Conservation (phyloP, 2,888 invertebrate genomes). For the Ferrisia virgata region DNA sequence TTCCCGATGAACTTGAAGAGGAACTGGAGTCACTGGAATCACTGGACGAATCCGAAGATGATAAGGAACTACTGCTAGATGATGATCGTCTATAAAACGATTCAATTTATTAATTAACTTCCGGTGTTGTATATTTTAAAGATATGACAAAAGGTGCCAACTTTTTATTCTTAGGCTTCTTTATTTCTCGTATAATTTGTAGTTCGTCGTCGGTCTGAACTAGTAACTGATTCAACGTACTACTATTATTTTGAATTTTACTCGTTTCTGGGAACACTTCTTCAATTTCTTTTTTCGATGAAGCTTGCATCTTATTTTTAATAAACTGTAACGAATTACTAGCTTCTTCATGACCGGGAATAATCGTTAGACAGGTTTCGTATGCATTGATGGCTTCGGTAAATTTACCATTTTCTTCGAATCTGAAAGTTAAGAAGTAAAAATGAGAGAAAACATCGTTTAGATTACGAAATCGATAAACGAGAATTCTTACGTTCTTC, state of each 20-base stretch:
- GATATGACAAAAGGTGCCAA: too few species aligned
- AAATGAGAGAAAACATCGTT: too few species aligned
- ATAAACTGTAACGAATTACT: constrained; percentile 77
- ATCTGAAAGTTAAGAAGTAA: neutral
- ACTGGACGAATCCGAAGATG: constrained; percentile 56
- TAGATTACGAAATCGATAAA: neutral
- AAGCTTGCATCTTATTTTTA: constrained; percentile 53
- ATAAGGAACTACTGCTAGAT: constrained; percentile 52
- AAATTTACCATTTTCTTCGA: constrained; percentile 63
- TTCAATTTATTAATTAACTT: neutral
- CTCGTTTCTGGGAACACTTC: constrained; percentile 17
- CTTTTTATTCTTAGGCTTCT: constrained; percentile 45
- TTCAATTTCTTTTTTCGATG: constrained; percentile 40
- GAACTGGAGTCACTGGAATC: constrained; percentile 64
- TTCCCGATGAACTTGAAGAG: constrained; percentile 55
- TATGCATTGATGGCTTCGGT: constrained; percentile 82
- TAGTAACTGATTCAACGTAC: constrained; percentile 39
- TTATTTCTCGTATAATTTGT: constrained; percentile 33
- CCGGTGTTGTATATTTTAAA: too few species aligned
- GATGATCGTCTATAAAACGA: neutral
- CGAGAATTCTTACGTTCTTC: constrained; percentile 57
- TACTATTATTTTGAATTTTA: constrained; percentile 44
- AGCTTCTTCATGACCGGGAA: constrained; percentile 84
- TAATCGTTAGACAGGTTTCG: constrained; percentile 76
- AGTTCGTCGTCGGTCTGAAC: neutral